Evolutionary conservation across 2,113 vertebrate genomes (phyloP), one percentile per base, ranked within the genome.

Genomic region (Odobenus rosmarus): DNA sequence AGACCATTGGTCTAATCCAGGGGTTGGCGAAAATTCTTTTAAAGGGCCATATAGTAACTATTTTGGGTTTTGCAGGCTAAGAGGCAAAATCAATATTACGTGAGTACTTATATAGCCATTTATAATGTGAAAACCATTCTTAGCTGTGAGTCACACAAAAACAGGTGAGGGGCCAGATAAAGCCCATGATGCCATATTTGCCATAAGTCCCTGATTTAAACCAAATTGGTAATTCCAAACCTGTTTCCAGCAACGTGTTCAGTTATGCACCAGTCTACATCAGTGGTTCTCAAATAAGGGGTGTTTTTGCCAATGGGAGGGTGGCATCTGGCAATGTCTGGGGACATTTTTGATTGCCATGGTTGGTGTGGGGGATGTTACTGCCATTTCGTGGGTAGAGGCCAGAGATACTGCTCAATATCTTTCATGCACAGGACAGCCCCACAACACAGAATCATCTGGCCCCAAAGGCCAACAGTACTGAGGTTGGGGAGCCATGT

Each of bases 331-430:
- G 49, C 3, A 19, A 19, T 31, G 28, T 36, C 53, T 31, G 28
- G 31, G 46, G 23, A 28, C 26, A 13, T 12, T 36, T 13, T 7
- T 42, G 18, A 28, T 5, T 33, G 15, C 12, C 1, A 0, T 2
- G n/a, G 36, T 2, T 6, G n/a, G 81, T 28, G 36, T 1, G 3
- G 12, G 49, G 31, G 1, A 16, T 1, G n/a, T 62, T 33, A 4
- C 9, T 14, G 12, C 36, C 16, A 0, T 28, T 28, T 31, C 7
- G 0, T 2, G 5, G 28, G 4, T 1, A 3, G 69, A 28, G 8
- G 46, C 69, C 57, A 76, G 89, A 64, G 42, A 21, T 12, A 14
- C 21, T 0, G 8, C 31, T 57, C 19, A 4, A 1, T 1, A 18
- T 9, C 39, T 15, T 15, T 9, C 46, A 21, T 2, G 24, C 7